Conservation (phyloP, 2,797 vertebrate species). For the Typhlichthys subterraneus region DNA sequence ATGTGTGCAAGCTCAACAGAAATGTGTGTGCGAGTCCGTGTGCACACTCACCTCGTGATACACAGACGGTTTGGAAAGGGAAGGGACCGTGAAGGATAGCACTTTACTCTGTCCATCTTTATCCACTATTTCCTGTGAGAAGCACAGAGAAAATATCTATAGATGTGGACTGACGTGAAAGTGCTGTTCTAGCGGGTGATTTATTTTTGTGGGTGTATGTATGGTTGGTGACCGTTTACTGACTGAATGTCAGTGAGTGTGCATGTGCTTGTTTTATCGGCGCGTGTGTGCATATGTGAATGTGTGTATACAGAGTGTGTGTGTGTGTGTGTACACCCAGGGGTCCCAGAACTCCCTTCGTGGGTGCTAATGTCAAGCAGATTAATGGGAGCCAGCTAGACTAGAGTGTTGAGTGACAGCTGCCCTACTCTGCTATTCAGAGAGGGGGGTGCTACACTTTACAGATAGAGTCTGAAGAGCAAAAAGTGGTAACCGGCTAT, state of each 20-base stretch:
- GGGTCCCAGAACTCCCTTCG: constrained; percentile 73
- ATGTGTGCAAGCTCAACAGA: no score
- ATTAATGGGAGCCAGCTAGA: constrained; percentile 55
- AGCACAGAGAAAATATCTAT: constrained; percentile 17
- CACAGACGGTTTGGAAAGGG: constrained; percentile 95
- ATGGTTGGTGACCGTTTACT: constrained; percentile 18
- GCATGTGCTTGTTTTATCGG: neutral
- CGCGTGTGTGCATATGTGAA: no score
- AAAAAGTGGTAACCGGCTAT: neutral
- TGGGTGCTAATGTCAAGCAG: constrained; percentile 67
- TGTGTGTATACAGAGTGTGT: constrained; percentile 20
- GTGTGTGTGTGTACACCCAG: constrained; percentile 47
- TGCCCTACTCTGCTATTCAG: constrained; percentile 77
- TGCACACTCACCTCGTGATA: constrained; percentile 91
- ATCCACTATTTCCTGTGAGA: constrained; percentile 93
- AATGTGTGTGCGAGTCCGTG: neutral
- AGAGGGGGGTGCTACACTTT: constrained; percentile 46
- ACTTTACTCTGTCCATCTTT: constrained; percentile 95
- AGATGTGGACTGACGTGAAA: no score
- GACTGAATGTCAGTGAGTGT: constrained; percentile 30
- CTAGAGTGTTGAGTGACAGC: constrained; percentile 64
- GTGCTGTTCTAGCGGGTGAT: constrained; percentile 12
- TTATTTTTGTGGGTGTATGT: neutral
- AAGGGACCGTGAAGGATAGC: constrained; percentile 94
- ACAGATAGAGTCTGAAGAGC: neutral